phyloP scores from a whole-genome alignment of 2,888 invertebrate genomes.

The Folsomia candida region DNA sequence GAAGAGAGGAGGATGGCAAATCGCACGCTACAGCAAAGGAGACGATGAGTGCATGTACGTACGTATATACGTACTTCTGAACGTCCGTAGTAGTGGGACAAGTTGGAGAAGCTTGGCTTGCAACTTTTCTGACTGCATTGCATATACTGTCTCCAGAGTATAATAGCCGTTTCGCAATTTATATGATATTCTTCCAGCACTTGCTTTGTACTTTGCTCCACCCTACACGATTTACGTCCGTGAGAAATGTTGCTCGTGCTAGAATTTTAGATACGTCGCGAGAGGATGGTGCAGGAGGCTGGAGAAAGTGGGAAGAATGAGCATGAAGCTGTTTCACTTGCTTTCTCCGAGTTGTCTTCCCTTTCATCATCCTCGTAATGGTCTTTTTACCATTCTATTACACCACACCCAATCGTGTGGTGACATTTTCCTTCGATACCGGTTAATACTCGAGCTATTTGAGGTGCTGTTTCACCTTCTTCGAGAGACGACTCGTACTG shows the following conservation, averaged over 20 bases:
- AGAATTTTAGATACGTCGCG: background rate
- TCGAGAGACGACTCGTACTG: too few species aligned
- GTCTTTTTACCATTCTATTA: constrained; percentile 31
- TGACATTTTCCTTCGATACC: constrained; percentile 31
- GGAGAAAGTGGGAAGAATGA: background rate
- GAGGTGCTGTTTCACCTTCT: too few species aligned
- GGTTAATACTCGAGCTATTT: constrained; percentile 17
- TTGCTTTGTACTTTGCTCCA: background rate
- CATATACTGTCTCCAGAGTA: constrained; percentile 47
- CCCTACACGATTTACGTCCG: background rate
- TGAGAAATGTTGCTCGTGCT: background rate
- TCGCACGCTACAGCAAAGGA: background rate
- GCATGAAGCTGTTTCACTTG: background rate
- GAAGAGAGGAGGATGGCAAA: background rate
- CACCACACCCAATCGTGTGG: constrained; percentile 23
- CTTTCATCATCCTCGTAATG: constrained; percentile 32
- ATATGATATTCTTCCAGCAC: constrained; percentile 36
- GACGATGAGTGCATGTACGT: too few species aligned
- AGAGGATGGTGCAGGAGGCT: background rate
- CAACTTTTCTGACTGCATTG: constrained; percentile 35
- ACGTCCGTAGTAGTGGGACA: too few species aligned
- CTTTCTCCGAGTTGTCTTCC: constrained; percentile 5
- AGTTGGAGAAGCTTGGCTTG: too few species aligned
- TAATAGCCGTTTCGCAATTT: constrained; percentile 49
- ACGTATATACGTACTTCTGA: too few species aligned